Base-by-base conservation (phyloP, 2,888 invertebrate species). In the Synergus gifuensis region DNA sequence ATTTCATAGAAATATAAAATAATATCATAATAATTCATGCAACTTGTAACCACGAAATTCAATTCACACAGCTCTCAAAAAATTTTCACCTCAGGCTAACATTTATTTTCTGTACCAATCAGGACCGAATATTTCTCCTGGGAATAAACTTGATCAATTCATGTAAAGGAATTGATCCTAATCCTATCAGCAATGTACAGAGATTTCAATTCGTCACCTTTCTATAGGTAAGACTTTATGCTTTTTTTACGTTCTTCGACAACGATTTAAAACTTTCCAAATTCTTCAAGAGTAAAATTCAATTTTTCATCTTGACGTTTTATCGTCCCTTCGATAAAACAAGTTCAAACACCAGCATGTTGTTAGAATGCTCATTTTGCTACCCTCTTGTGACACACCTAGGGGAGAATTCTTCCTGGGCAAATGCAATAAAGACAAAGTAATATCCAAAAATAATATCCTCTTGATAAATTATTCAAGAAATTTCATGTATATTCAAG, bases 391-490 rank as follows among this genome's bases (percentile, higher is more conserved):
- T 73, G 1, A 54, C 28, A 18, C 18, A 22, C 18, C 54, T 36
- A 54, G 49, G 69, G 69, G 28, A 46, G 46, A 46, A 46, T 44
- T 44, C 18, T 67, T 44, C 18, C 12, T 44, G n/a, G 54, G 36
- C 8, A 73, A 73, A 49, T 49, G 49, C 16, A 73, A 73, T 54
- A 73, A 36, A n/a, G n/a, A 73, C 46, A 67, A 67, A 69, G 28
- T 69, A 16, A 28, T 28, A 28, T 28, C 2, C 36, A 36, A 36
- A 73, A 73, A 73, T n/a, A n/a, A n/a, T n/a, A n/a, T n/a, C 11
- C 36, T 36, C 11, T 16, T 36, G 9, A 49, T 12, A 44, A 67
- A 67, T 9, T 4, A 14, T 54, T 36, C n/a, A 28, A 28, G 16
- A 49, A 69, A 69, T 46, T 36, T 22, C 4, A 12, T 12, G 60